These are phyloP conservation scores for Platorchestia sp. DNA, from an alignment of 1,140 invertebrate genomes.

Conservation along the genomic window DNA sequence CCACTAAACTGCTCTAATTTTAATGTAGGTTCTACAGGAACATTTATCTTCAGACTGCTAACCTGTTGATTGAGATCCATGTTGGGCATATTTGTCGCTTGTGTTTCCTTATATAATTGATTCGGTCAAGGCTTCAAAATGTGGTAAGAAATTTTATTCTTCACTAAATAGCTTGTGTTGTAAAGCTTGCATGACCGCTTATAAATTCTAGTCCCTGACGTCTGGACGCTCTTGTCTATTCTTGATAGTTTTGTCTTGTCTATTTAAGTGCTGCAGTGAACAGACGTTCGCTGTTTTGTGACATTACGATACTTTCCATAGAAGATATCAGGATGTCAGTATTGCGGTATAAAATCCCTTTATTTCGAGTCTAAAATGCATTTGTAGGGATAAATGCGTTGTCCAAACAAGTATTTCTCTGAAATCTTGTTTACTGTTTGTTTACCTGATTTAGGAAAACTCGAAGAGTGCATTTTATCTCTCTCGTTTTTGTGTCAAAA, in stretches of 20 bases:
- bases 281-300: not conserved
- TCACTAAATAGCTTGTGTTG: too few species aligned
- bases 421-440: not conserved
- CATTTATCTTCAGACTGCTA: not conserved
- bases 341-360: not conserved
- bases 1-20: not conserved
- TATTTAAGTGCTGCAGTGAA: not conserved
- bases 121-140: too few species aligned
- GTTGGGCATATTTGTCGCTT: not conserved
- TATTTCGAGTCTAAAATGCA: not conserved
- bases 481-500: not conserved
- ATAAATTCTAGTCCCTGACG: too few species aligned
- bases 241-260: too few species aligned
- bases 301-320: not conserved
- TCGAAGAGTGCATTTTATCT: not conserved
- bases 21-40: not conserved
- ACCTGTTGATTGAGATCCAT: not conserved
- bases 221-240: too few species aligned
- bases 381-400: too few species aligned
- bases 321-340: not conserved
- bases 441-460: not conserved
- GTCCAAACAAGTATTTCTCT: too few species aligned
- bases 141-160: too few species aligned
- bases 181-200: too few species aligned
- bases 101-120: not conserved